Evolutionary conservation across 2,797 vertebrate species (phyloP).

Genomic region (Rhincodon typus): DNA sequence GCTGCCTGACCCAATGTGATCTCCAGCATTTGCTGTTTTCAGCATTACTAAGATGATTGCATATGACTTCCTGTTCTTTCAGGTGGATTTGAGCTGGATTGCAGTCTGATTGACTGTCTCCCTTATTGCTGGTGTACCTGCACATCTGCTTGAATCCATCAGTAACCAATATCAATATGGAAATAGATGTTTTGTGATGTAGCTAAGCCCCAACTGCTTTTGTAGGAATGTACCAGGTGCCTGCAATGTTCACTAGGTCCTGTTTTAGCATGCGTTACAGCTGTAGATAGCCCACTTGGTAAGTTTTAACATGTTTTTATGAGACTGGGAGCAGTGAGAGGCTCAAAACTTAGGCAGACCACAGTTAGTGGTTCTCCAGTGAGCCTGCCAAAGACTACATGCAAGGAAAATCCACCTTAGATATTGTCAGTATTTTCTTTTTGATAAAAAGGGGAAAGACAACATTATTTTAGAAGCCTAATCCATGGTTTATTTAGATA

Average conservation of each 20-base stretch:
- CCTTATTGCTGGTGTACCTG: neutral
- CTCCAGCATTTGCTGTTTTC: too few species aligned
- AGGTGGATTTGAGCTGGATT: neutral
- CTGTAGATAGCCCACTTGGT: neutral
- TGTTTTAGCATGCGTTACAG: neutral
- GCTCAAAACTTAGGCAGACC: neutral
- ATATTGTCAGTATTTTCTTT: neutral
- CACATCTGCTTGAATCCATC: neutral
- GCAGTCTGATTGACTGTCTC: neutral
- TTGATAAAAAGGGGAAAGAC: neutral
- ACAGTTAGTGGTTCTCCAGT: neutral
- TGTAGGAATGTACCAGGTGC: neutral
- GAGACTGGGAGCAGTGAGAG: neutral
- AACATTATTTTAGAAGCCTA: neutral
- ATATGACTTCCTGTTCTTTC: neutral
- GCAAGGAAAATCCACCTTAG: neutral
- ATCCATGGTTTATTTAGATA: neutral
- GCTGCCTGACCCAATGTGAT: too few species aligned
- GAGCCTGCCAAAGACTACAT: neutral
- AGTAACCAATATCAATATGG: neutral
- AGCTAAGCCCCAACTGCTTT: neutral
- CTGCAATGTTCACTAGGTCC: neutral
- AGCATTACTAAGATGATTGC: too few species aligned
- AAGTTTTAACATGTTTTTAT: neutral
- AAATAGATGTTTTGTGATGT: neutral